Conservation (phyloP, 1,140 invertebrate species). For the Zaprionus ornatus region DNA sequence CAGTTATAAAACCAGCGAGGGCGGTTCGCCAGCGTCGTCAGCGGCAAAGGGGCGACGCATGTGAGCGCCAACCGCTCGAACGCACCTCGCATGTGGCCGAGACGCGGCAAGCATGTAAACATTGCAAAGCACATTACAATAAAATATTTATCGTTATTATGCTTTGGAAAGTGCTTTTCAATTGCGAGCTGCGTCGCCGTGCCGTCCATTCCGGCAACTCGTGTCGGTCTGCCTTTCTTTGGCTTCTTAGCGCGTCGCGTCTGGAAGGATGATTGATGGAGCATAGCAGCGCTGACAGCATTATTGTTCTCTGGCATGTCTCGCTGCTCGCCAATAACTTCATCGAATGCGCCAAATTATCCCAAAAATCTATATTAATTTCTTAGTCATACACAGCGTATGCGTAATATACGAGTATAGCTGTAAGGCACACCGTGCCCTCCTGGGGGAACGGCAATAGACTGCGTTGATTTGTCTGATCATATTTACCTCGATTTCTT, state of each 20-base stretch:
- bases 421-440: not conserved
- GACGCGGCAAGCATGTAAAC: conserved; percentile 70
- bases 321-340: conserved; percentile 48
- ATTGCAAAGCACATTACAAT: conserved; percentile 78
- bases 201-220: conserved; percentile 42
- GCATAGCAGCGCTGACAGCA: conserved; percentile 56
- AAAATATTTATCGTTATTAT: conserved; percentile 81
- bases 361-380: conserved; percentile 50
- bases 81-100: conserved; percentile 43
- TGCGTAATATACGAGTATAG: conserved; percentile 44
- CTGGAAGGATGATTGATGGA: conserved; percentile 69
- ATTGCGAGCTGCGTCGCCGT: conserved; percentile 52
- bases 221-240: conserved; percentile 7
- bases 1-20: conserved; percentile 47
- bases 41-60: not conserved
- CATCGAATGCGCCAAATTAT: conserved; percentile 56
- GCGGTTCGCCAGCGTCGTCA: not conserved
- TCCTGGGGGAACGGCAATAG: conserved; percentile 1
- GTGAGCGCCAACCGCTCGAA: not conserved
- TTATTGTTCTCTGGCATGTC: conserved; percentile 31
- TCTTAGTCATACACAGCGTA: conserved; percentile 37
- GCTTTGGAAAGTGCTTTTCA: conserved; percentile 76
- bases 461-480: conserved; percentile 73
- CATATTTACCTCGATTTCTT: conserved; percentile 71
- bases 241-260: conserved; percentile 9